Percentiles rank a stretch among this genome's conserved stretches.
These are phyloP conservation scores for Tetraneura akinire DNA, from an alignment of 1,140 invertebrate genomes.

Conservation along the genomic window DNA sequence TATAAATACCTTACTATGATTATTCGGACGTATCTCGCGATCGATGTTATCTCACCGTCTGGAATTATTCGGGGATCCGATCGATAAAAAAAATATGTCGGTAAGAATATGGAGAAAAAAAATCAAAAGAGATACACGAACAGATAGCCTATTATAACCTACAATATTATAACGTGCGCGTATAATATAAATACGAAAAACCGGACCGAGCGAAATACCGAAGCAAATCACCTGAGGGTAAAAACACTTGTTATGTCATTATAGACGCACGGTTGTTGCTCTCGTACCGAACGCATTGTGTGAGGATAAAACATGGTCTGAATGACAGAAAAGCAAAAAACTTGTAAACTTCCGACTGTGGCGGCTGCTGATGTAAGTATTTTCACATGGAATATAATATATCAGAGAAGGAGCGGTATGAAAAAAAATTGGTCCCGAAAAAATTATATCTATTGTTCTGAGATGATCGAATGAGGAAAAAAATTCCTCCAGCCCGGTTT, in stretches of 20 bases:
- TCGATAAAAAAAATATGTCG: background rate
- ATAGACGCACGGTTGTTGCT: constrained; percentile 31
- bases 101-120: background rate
- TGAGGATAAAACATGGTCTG: background rate
- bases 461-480: too few species aligned
- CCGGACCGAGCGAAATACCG: background rate
- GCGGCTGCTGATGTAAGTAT: too few species aligned
- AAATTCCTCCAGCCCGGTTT: constrained; percentile 12
- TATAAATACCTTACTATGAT: too few species aligned
- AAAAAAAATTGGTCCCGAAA: background rate
- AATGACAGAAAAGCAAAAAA: background rate
- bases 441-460: constrained; percentile 45
- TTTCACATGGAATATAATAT: too few species aligned
- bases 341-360: constrained; percentile 19
- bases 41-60: constrained; percentile 30
- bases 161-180: too few species aligned
- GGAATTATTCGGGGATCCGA: background rate
- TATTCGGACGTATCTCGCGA: constrained; percentile 6
- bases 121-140: too few species aligned
- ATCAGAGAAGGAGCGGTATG: background rate
- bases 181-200: too few species aligned
- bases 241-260: constrained; percentile 16
- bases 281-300: constrained; percentile 16
- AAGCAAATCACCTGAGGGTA: background rate
- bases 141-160: too few species aligned